phyloP scores from a whole-genome alignment of 2,113 vertebrate genomes.

The Microcebus jonahi region DNA sequence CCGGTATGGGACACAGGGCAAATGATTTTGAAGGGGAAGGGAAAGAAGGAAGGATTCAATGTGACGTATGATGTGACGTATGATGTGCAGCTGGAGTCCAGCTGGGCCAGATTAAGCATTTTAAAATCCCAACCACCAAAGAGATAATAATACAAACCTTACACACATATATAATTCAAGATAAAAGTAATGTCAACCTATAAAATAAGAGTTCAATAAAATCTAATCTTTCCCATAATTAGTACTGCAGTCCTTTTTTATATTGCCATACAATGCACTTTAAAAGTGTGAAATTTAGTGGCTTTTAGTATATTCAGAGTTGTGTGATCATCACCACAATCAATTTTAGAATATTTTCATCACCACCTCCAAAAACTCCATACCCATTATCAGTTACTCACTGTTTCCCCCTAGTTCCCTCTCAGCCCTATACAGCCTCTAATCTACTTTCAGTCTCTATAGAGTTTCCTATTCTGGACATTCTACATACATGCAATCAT shows the following conservation, averaged over 20 bases:
- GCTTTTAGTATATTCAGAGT: not conserved
- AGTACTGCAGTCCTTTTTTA: constrained; percentile 4
- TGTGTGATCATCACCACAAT: not conserved
- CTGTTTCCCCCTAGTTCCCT: not conserved
- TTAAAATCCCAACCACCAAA: not conserved
- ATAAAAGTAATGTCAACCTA: constrained; percentile 30
- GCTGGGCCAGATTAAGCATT: not conserved
- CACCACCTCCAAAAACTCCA: not conserved
- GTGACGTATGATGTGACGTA: not conserved
- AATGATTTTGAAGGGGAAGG: constrained; percentile 22
- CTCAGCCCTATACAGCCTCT: not conserved
- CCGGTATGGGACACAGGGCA: not conserved
- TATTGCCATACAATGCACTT: not conserved
- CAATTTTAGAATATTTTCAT: constrained; percentile 40
- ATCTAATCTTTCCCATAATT: not conserved
- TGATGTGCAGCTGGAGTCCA: not conserved
- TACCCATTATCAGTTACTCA: not conserved
- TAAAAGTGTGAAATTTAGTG: not conserved
- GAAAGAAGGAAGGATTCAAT: not conserved
- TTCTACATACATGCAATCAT: constrained; percentile 25
- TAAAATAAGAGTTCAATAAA: constrained; percentile 16
- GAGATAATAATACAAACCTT: not conserved
- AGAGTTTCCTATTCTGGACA: constrained; percentile 18
- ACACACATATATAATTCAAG: not conserved
- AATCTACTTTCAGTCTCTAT: constrained; percentile 25